Evolutionary conservation across 2,888 invertebrate genomes (phyloP).

Genomic region (Acanthococcus lagerstroemiae): DNA sequence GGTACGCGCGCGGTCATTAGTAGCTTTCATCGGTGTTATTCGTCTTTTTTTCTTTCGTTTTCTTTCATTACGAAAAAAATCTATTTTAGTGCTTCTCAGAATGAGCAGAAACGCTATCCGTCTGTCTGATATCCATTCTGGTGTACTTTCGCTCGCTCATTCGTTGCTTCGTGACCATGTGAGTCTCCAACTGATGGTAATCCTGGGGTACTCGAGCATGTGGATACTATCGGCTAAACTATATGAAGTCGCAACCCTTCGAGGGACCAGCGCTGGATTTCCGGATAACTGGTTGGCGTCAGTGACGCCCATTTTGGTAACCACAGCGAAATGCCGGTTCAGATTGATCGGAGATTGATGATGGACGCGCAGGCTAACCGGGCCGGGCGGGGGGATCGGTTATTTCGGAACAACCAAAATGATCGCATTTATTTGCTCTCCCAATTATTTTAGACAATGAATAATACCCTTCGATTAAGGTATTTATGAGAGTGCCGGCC

Average conservation of each 20-base stretch:
- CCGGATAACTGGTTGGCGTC: no score
- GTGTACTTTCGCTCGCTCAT: no score
- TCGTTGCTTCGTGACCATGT: no score
- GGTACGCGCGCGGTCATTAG: constrained; percentile 11
- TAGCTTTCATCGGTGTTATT: constrained; percentile 28
- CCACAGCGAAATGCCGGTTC: constrained; percentile 21
- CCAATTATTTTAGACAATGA: constrained; percentile 35
- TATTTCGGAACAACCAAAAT: constrained; percentile 20
- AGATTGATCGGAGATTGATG: constrained; percentile 31
- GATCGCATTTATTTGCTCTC: constrained; percentile 36
- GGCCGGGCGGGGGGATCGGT: constrained; percentile 2
- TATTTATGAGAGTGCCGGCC: constrained; percentile 16
- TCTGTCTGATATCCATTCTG: no score
- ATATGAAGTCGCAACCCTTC: no score
- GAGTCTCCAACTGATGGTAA: no score
- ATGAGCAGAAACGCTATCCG: no score
- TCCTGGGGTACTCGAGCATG: no score
- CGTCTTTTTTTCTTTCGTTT: constrained; percentile 25
- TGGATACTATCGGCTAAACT: no score
- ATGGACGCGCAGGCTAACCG: constrained; percentile 8
- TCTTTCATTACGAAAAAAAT: constrained; percentile 18
- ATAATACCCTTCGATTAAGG: constrained; percentile 34
- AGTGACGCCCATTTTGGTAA: constrained; percentile 15
- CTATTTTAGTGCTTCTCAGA: neutral
- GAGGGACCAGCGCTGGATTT: no score